Evolutionary conservation across 2,888 invertebrate genomes (phyloP), one percentile per base, ranked within the genome.

Genomic region (Alloplasta piceator): DNA sequence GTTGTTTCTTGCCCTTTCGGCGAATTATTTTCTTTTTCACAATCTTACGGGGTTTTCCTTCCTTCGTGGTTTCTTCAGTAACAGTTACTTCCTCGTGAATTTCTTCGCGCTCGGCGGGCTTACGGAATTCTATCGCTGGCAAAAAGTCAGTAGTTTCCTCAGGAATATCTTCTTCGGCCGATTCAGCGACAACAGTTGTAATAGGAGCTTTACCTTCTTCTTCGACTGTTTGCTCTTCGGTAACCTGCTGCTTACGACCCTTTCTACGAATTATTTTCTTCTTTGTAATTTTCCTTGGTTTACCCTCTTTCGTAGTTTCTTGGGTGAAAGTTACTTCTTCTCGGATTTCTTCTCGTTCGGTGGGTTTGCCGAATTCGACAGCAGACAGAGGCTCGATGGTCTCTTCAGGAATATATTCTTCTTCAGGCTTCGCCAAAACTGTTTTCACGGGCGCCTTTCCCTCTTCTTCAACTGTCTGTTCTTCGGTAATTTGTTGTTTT

Each of bases 371-470:
- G 6, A 88, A 83, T 50, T 72, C 12, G 0, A 41, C 4, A 0
- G 85, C n/a, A 14, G 72, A 76, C n/a, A 80, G 63, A 58, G 85
- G 82, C 75, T 89, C 89, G 7, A 86, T 85, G 60, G 86, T 83
- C 71, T 89, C 87, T 66, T 83, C 84, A 55, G 68, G 86, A 80
- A 88, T 84, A 66, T 64, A 78, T 36, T 78, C 71, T 10, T 78
- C 78, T 52, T 79, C 87, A 79, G 84, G 82, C 58, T 73, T 58
- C 36, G 66, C 58, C 26, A 90, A 90, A 1, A 93, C 91, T 70
- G 92, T 91, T 56, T 92, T 91, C 72, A 92, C 87, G 6, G 91
- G 93, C 82, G 92, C 89, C 85, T 93, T 91, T 61, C 92, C 93
- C 77, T 93, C 93, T 82, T 93, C 93, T 14, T 85, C 82, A 0